Conservation (phyloP, 2,113 vertebrate genomes). For the Clarias gariepinus region DNA sequence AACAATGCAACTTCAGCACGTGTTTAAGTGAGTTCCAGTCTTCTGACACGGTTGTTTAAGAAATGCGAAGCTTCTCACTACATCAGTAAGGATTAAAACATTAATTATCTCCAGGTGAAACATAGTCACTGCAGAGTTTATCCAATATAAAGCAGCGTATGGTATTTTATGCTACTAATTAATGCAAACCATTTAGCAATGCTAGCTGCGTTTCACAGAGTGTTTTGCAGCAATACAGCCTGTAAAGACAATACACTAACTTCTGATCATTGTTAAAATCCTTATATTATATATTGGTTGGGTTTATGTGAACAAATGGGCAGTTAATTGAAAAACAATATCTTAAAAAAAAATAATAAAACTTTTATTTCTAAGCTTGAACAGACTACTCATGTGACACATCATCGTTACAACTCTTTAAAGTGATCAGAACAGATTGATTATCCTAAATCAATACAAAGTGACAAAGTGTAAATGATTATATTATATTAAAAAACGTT, state of each 20-base stretch:
- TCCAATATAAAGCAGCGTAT: no score
- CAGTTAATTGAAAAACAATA: not conserved
- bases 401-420: not conserved
- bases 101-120: no score
- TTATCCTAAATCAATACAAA: not conserved
- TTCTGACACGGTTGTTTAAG: no score
- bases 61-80: no score
- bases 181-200: no score
- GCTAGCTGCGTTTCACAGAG: no score
- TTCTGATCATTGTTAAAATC: not conserved
- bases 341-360: no score
- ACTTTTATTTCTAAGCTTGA: not conserved
- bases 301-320: not conserved
- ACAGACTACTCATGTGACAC: not conserved
- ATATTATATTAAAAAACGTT: not conserved
- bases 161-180: no score
- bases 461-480: not conserved
- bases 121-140: no score
- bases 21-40: no score
- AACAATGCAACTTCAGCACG: no score
- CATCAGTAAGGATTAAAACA: no score
- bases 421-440: not conserved
- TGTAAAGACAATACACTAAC: not conserved
- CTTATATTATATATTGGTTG: not conserved
- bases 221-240: not conserved